Conservation (phyloP, 2,888 invertebrate species). For the Osmoderma eremita region DNA sequence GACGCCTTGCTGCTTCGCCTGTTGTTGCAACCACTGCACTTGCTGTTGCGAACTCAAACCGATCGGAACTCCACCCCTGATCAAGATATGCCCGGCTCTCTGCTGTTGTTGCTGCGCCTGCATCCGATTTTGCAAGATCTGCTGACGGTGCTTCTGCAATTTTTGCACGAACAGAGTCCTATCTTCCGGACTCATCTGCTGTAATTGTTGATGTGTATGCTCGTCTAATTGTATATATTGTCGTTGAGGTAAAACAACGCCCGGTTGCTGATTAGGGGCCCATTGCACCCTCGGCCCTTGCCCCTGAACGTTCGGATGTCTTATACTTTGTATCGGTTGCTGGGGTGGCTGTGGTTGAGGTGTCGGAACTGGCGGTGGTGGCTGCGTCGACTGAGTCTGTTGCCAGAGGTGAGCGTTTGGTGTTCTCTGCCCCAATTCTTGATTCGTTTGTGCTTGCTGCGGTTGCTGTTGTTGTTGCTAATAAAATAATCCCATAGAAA, state of each 20-base stretch:
- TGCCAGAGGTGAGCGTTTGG: constrained; percentile 4
- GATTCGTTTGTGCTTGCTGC: constrained; percentile 26
- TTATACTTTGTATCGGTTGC: constrained; percentile 53
- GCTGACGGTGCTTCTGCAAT: constrained; percentile 72
- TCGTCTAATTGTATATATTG: constrained; percentile 85
- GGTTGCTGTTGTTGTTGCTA: constrained; percentile 34
- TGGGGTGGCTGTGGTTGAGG: constrained; percentile 65
- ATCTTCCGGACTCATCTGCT: constrained; percentile 83
- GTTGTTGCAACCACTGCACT: constrained; percentile 63
- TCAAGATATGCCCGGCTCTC: constrained; percentile 59
- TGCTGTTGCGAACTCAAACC: constrained; percentile 63
- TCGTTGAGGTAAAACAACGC: constrained; percentile 64
- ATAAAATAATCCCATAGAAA: not conserved
- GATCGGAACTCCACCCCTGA: constrained; percentile 60
- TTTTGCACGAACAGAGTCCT: constrained; percentile 83
- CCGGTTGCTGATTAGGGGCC: constrained; percentile 53
- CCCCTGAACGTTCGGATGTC: constrained; percentile 63
- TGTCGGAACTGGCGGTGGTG: constrained; percentile 50
- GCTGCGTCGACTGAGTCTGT: constrained; percentile 41
- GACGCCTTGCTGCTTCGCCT: constrained; percentile 61
- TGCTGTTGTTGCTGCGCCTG: constrained; percentile 64
- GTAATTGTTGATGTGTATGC: constrained; percentile 83
- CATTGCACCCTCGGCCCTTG: constrained; percentile 60
- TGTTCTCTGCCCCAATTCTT: constrained; percentile 9
- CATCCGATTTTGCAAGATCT: constrained; percentile 65